These are phyloP conservation scores for Empidonax alnorum DNA, from an alignment of 2,113 vertebrate species.

Conservation along the genomic window DNA sequence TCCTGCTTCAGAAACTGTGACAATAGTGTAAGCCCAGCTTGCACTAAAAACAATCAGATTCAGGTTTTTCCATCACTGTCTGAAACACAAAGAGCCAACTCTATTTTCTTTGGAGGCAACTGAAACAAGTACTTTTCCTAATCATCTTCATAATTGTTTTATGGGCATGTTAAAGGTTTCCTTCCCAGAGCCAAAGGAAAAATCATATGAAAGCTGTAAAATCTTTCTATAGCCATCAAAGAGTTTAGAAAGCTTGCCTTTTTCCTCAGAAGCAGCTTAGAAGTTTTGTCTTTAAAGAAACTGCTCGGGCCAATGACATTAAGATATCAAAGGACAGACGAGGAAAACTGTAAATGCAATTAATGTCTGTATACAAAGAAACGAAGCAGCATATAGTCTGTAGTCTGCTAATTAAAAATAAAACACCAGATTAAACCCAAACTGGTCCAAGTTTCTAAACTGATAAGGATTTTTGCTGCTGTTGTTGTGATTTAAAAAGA, in stretches of 20 bases:
- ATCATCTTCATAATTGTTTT: constrained; percentile 40
- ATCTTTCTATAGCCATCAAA: constrained; percentile 59
- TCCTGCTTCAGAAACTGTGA: constrained; percentile 47
- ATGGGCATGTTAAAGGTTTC: constrained; percentile 47
- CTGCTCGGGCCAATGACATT: not conserved
- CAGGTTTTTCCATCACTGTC: constrained; percentile 36
- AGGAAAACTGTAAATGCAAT: constrained; percentile 46
- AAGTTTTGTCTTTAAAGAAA: constrained; percentile 59
- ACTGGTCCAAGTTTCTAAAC: not conserved
- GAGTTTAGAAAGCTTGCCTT: constrained; percentile 21
- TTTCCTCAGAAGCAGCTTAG: constrained; percentile 59
- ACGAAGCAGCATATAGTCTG: constrained; percentile 44
- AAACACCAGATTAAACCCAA: constrained; percentile 4
- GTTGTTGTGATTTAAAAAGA: not conserved
- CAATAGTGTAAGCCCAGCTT: not conserved
- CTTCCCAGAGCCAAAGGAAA: constrained; percentile 7
- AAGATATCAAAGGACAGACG: constrained; percentile 34
- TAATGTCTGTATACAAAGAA: constrained; percentile 54
- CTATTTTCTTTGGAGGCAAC: constrained; percentile 68
- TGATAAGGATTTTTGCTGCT: not conserved
- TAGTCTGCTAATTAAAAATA: constrained; percentile 1
- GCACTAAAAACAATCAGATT: constrained; percentile 43
- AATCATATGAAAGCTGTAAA: constrained; percentile 48
- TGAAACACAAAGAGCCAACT: constrained; percentile 50
- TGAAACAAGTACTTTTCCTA: constrained; percentile 58